phyloP scores from a whole-genome alignment of 2,888 invertebrate genomes.

The Philopedon plagiatum region DNA sequence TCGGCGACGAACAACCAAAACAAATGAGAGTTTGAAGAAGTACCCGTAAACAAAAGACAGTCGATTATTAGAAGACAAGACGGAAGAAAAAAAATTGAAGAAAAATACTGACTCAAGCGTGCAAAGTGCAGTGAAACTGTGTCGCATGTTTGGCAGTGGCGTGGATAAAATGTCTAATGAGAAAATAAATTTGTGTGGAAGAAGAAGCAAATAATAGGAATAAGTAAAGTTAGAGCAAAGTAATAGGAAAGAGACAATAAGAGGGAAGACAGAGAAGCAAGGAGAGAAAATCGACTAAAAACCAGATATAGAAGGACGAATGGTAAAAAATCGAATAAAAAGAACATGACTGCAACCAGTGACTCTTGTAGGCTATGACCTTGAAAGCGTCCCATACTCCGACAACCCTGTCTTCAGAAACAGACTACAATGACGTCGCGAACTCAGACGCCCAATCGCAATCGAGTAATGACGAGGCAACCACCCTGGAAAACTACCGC shows the following conservation, averaged over 20 bases:
- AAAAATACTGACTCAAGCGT: background rate
- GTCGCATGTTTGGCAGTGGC: background rate
- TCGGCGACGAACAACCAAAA: background rate
- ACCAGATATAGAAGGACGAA: no score
- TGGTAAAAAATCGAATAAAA: background rate
- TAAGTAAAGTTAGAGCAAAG: no score
- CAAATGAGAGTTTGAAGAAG: background rate
- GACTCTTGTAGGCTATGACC: slow-evolving; percentile 21
- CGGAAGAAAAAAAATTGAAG: background rate
- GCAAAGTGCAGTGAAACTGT: background rate
- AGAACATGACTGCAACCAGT: background rate
- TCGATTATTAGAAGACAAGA: background rate
- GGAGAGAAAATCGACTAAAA: no score
- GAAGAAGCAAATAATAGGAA: no score
- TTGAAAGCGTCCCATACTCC: slow-evolving; percentile 14
- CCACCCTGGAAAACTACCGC: background rate
- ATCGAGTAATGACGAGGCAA: slow-evolving; percentile 5
- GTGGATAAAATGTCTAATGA: no score
- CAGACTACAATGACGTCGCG: background rate
- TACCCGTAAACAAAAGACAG: background rate
- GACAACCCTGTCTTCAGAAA: background rate
- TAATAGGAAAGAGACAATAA: no score
- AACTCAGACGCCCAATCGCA: background rate
- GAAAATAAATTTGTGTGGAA: no score
- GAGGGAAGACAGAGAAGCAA: no score